These are phyloP conservation scores for Paratrypauchen microcephalus DNA, from an alignment of 2,797 vertebrate genomes.

Conservation along the genomic window DNA sequence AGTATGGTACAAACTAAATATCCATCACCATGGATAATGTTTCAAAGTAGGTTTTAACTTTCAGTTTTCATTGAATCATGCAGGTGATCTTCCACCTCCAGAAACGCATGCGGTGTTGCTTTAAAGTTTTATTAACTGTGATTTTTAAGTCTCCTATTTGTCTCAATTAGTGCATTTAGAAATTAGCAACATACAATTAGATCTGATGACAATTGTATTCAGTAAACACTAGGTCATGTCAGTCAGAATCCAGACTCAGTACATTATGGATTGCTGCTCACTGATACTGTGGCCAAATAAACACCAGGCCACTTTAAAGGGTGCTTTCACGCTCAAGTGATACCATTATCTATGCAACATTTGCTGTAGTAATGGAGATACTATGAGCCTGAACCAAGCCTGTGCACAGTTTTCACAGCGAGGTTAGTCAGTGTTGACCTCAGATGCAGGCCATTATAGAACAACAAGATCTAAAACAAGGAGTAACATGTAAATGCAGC, in stretches of 20 bases:
- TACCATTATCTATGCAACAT: constrained; percentile 40
- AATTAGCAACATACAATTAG: constrained; percentile 26
- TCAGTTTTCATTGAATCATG: no score
- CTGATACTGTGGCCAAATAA: constrained; percentile 34
- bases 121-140: no score
- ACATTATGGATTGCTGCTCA: constrained; percentile 6
- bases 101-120: no score
- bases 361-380: constrained; percentile 38
- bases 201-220: constrained; percentile 37
- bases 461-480: no score
- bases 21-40: no score
- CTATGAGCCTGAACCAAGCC: constrained; percentile 17
- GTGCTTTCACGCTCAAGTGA: constrained; percentile 23
- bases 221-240: constrained; percentile 12
- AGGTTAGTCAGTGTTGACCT: constrained; percentile 7
- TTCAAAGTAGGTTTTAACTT: no score
- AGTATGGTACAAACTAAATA: no score
- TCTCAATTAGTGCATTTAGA: not conserved
- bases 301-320: constrained; percentile 37
- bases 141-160: no score
- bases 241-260: constrained; percentile 29
- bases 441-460: not conserved
- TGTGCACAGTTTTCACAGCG: constrained; percentile 16
- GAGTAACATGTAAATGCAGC: no score
- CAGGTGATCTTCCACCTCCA: no score